Base-by-base conservation (phyloP, 1,140 invertebrate species). In the Octopus sinensis region DNA sequence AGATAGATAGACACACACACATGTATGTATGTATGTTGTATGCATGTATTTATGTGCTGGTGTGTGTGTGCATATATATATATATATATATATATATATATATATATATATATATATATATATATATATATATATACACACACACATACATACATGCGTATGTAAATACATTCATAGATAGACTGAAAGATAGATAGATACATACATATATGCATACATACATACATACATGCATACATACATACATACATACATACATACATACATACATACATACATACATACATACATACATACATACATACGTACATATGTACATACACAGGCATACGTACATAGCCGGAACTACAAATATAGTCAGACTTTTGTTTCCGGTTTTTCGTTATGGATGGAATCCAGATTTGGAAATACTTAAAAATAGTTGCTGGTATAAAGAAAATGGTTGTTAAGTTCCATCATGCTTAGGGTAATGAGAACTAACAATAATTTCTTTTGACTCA, bases 11-110 rank as follows among this genome's bases (percentile, higher is more conserved):
- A n/a, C n/a, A n/a, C n/a, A n/a, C n/a, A n/a, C n/a, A 9, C 56
- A 9, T 62, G 7, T 62, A 62, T 62, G 56, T 62, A 62, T 62
- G 6, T 9, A 62, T 62, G 17, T 9, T 62, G 17, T 62, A 62
- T 62, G 17, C 17, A 62, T 62, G 17, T 62, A 62, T 62, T 9
- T 62, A 62, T 62, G 17, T 62, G 17, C 17, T 9, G 6, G 17
- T 62, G 17, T 62, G 17, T 62, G 17, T 62, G 17, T 62, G 17
- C 17, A 62, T 62, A 62, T 62, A 62, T 62, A 62, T 62, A 62
- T 62, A 62, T n/a, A 62, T 17, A 62, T 62, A 62, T 62, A 62
- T 62, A 62, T 62, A 62, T 62, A 62, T 62, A 62, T 62, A 62
- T 62, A 62, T 62, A 62, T 62, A 62, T 62, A 62, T 62, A 62